Evolutionary conservation across 1,140 invertebrate species (phyloP), one percentile per base, ranked within the genome.

Genomic region (Chymomyza costata): DNA sequence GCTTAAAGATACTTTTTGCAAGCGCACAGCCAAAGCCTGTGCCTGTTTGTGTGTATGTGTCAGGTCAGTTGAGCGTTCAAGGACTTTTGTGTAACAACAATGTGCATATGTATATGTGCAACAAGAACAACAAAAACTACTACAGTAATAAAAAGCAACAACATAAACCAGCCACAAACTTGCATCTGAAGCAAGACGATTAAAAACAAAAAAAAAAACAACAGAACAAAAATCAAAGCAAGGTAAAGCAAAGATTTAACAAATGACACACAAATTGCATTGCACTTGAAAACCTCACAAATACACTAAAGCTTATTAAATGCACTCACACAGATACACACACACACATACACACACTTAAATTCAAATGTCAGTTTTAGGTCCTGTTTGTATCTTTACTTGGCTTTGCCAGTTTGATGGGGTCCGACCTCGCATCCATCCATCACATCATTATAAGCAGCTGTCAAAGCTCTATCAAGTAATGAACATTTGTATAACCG

Each of bases 41-140:
- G 25, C 21, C 3, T 25, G 8, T 8, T 13, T 64, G 53, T 68
- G 65, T 55, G 51, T 65, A 60, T 65, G 53, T 73, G 67, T 58
- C 71, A 76, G 73, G 73, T 78, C 71, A 80, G 71, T 78, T 78
- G 66, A 71, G 73, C 73, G 66, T 71, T 80, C 71, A 78, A 78
- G 71, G 71, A 80, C 73, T 78, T 62, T 71, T 19, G 65, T 65
- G 51, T 32, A 64, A 55, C 25, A 65, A 61, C 39, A 55, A 50
- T 57, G 51, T 57, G 53, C 47, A 46, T 57, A 46, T 45, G 50
- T 25, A 25, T n/a, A n/a, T n/a, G n/a, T n/a, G n/a, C n/a, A n/a
- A n/a, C n/a, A n/a, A n/a, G 21, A 8, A 25, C 21, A 25, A 5
- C 3, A 3, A 25, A 5, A 25, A 5, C 8, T 25, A 25, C 21